These are phyloP conservation scores for Dendrolimus kikuchii DNA, from an alignment of 1,140 invertebrate species.

Conservation along the genomic window DNA sequence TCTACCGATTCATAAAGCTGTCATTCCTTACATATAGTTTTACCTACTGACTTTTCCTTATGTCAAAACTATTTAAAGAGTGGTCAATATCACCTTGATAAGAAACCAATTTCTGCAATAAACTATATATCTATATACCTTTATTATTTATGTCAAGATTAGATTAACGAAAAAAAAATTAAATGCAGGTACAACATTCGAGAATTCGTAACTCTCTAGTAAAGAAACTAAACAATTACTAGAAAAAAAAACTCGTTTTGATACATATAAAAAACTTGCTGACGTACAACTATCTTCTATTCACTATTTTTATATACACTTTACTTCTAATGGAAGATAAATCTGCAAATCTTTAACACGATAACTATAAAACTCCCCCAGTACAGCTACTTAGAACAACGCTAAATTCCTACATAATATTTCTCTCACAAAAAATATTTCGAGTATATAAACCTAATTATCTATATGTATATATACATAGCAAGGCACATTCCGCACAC, in stretches of 20 bases:
- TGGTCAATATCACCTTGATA: constrained; percentile 28
- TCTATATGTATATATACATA: constrained; percentile 62
- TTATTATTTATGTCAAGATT: constrained; percentile 66
- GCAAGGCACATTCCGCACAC: constrained; percentile 74
- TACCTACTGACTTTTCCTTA: constrained; percentile 65
- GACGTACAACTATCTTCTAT: constrained; percentile 50
- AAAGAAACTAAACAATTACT: constrained; percentile 66
- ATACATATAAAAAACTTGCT: constrained; percentile 47
- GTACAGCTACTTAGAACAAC: constrained; percentile 61
- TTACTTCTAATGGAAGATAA: constrained; percentile 68
- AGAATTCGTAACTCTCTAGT: constrained; percentile 70
- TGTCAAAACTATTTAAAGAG: constrained; percentile 44
- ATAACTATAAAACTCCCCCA: constrained; percentile 53
- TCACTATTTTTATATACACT: constrained; percentile 54
- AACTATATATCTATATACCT: constrained; percentile 53
- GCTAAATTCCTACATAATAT: constrained; percentile 60
- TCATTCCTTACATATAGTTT: constrained; percentile 53
- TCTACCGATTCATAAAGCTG: constrained; percentile 63
- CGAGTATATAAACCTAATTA: constrained; percentile 68
- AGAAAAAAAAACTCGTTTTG: constrained; percentile 57
- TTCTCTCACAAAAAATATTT: constrained; percentile 68
- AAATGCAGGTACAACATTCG: constrained; percentile 74
- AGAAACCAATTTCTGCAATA: constrained; percentile 46
- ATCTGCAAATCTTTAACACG: constrained; percentile 68
- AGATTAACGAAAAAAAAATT: constrained; percentile 66